Evolutionary conservation across 2,888 invertebrate genomes (phyloP).

Genomic region (Heliconius charithonia): DNA sequence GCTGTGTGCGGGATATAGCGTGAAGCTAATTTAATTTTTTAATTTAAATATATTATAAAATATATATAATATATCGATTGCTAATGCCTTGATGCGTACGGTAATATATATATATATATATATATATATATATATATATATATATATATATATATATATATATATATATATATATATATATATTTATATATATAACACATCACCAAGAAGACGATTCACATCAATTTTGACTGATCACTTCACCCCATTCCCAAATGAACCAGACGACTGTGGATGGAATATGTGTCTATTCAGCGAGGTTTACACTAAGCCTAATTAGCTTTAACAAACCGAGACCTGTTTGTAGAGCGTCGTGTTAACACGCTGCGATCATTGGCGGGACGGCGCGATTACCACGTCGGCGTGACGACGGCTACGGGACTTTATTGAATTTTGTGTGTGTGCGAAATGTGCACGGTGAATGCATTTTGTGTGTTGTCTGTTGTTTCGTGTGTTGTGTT

Average conservation of each 20-base stretch:
- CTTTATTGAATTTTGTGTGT: neutral
- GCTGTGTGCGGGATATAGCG: no score
- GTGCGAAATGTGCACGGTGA: no score
- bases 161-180: no score
- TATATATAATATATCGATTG: neutral
- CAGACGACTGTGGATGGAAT: conserved; percentile 17
- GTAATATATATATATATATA: no score
- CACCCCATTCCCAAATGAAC: conserved; percentile 25
- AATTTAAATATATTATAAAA: neutral
- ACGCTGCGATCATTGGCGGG: conserved; percentile 59
- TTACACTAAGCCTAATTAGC: conserved; percentile 66
- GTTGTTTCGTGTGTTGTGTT: neutral
- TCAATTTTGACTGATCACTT: neutral
- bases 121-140: no score
- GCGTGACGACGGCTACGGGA: conserved; percentile 38
- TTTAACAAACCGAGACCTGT: conserved; percentile 62
- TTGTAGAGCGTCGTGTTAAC: conserved; percentile 58
- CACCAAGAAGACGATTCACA: neutral
- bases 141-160: no score
- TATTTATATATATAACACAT: neutral
- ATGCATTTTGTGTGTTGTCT: neutral
- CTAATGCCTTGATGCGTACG: neutral
- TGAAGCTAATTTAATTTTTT: no score
- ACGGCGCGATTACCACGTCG: conserved; percentile 44
- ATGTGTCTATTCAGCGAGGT: conserved; percentile 48